phyloP scores from a whole-genome alignment of 2,888 invertebrate genomes.

The Rhogogaster chlorosoma region DNA sequence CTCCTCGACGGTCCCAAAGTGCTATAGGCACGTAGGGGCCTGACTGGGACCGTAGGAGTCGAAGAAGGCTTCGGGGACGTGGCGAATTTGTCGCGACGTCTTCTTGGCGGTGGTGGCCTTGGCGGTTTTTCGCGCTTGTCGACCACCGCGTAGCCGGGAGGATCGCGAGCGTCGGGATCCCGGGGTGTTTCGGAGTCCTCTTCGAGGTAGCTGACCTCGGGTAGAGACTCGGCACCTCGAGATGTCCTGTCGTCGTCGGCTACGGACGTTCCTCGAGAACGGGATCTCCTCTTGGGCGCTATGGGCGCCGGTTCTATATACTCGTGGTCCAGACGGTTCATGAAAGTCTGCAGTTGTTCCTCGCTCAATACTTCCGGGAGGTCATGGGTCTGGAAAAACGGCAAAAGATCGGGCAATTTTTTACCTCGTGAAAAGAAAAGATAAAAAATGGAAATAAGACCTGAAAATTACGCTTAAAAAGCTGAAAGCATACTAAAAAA shows the following conservation, averaged over 20 bases:
- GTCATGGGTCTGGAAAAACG: background rate
- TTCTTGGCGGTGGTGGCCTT: constrained; percentile 82
- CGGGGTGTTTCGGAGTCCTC: constrained; percentile 77
- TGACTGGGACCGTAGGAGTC: constrained; percentile 79
- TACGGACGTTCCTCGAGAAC: constrained; percentile 79
- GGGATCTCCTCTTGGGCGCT: constrained; percentile 80
- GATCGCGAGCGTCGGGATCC: constrained; percentile 70
- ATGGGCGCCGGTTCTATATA: constrained; percentile 82
- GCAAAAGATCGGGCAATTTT: background rate
- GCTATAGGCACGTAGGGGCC: constrained; percentile 82
- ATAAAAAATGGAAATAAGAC: background rate
- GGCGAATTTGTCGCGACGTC: constrained; percentile 82
- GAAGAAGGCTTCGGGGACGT: constrained; percentile 82
- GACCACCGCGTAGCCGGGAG: constrained; percentile 87
- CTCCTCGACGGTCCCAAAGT: constrained; percentile 82
- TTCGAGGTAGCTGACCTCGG: constrained; percentile 76
- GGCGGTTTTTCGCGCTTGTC: constrained; percentile 84
- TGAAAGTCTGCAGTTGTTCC: constrained; percentile 18
- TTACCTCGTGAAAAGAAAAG: background rate
- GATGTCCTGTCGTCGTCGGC: constrained; percentile 86
- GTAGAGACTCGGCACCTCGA: constrained; percentile 85
- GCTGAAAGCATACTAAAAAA: too few species aligned
- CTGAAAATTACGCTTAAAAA: background rate
- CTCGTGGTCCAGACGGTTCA: constrained; percentile 75
- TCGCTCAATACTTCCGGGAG: constrained; percentile 19